Conservation (phyloP, 2,888 invertebrate genomes). For the Boloria selene region DNA sequence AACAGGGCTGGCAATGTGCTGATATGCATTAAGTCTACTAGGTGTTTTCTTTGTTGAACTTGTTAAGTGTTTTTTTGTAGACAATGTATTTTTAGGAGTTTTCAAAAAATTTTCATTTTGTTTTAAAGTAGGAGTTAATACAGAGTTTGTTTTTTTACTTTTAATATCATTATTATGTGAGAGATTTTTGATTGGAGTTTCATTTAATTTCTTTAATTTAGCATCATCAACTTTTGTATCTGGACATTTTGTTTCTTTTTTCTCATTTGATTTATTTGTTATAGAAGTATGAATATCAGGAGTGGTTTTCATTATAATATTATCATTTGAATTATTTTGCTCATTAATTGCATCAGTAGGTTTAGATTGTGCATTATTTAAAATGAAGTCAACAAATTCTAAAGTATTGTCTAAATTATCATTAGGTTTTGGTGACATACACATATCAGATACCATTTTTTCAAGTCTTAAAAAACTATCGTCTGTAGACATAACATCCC, state of each 20-base stretch:
- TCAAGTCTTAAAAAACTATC: slow-evolving; percentile 64
- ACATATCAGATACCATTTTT: slow-evolving; percentile 53
- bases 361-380: slow-evolving; percentile 50
- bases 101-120: slow-evolving; percentile 46
- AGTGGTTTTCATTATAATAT: no score
- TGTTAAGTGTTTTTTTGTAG: slow-evolving; percentile 47
- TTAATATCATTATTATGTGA: neutral
- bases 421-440: slow-evolving; percentile 46
- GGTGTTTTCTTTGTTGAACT: slow-evolving; percentile 53
- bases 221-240: no score
- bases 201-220: no score
- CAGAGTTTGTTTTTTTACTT: neutral
- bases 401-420: slow-evolving; percentile 58
- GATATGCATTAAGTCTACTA: slow-evolving; percentile 51
- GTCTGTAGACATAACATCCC: slow-evolving; percentile 42
- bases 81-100: slow-evolving; percentile 52
- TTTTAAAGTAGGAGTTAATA: neutral
- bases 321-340: no score
- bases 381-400: slow-evolving; percentile 60
- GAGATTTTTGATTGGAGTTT: neutral
- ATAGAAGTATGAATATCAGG: no score
- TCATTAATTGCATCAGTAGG: slow-evolving; percentile 27
- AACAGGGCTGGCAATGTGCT: slow-evolving; percentile 67
- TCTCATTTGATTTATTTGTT: no score
- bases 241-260: no score